Percentiles rank a stretch among this genome's conserved stretches.
Evolutionary conservation across 2,797 vertebrate genomes (phyloP).

Genomic region (Sitta carolinensis): DNA sequence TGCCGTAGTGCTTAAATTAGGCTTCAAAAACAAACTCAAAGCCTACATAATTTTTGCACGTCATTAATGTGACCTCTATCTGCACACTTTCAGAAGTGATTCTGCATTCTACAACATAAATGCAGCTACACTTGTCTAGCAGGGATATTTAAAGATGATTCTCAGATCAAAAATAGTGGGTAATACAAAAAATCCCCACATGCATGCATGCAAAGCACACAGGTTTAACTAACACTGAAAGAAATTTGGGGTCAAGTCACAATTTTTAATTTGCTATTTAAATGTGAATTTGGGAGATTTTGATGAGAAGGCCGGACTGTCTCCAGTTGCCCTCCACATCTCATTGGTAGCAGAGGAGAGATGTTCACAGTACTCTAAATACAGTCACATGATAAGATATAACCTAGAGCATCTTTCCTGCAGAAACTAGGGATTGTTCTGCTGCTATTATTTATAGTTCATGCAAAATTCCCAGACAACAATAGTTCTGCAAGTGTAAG

Average conservation of each 20-base stretch:
- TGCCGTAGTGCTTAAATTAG: background rate
- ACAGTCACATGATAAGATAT: fast-evolving
- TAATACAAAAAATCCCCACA: background rate
- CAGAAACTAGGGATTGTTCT: background rate
- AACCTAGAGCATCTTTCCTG: background rate
- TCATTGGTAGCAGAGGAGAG: background rate
- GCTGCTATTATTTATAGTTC: background rate
- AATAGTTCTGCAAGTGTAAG: background rate
- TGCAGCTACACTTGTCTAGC: background rate
- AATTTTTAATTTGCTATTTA: background rate
- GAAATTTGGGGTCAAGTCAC: background rate
- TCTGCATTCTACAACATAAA: background rate
- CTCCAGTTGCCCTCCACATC: background rate
- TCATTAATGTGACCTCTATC: background rate
- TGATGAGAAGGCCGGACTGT: background rate
- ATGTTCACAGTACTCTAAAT: too few species aligned
- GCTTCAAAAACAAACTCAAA: background rate
- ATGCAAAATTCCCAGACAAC: background rate
- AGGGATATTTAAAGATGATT: background rate
- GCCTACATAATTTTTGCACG: fast-evolving
- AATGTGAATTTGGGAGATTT: background rate
- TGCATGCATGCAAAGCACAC: background rate
- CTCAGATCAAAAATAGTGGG: background rate
- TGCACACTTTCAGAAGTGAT: background rate
- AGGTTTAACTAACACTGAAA: background rate